Evolutionary conservation across 2,888 invertebrate species (phyloP).

Genomic region (Tribolium freemani): DNA sequence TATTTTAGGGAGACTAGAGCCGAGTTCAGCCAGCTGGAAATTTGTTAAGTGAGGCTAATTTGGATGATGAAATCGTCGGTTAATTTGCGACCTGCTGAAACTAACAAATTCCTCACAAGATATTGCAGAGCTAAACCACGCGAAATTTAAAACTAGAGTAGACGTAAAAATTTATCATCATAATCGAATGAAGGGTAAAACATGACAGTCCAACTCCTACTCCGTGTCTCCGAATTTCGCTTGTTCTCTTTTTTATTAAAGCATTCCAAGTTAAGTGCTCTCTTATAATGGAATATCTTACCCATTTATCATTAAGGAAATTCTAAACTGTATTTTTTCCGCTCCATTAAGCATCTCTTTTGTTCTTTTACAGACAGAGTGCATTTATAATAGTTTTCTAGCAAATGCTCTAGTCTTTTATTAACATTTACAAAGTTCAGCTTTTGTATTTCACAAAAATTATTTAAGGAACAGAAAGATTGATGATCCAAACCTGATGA

Average conservation of each 20-base stretch:
- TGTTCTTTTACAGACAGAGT: slow-evolving; percentile 27
- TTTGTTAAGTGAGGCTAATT: slow-evolving; percentile 38
- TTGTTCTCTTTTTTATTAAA: background rate
- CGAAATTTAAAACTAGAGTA: no score
- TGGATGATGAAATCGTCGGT: slow-evolving; percentile 36
- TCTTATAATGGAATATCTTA: slow-evolving; percentile 27
- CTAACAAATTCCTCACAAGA: background rate
- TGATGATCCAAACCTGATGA: background rate
- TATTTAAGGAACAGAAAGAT: slow-evolving; percentile 5
- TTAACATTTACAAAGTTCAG: slow-evolving; percentile 15
- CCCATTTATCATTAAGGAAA: slow-evolving; percentile 38
- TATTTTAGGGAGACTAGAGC: slow-evolving; percentile 20
- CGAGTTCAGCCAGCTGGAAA: slow-evolving; percentile 40
- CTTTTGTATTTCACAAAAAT: background rate
- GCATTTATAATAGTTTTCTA: slow-evolving; percentile 22
- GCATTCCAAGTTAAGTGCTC: slow-evolving; percentile 8
- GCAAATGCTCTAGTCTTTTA: slow-evolving; percentile 5
- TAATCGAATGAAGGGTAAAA: slow-evolving; percentile 2
- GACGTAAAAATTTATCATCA: slow-evolving; percentile 12
- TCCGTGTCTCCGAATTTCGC: slow-evolving; percentile 7
- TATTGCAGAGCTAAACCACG: background rate
- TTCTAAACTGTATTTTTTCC: slow-evolving; percentile 43
- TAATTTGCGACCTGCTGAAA: background rate
- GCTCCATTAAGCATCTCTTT: slow-evolving; percentile 36
- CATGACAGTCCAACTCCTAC: background rate